Base-by-base conservation (phyloP, 2,113 vertebrate genomes). In the Acrocephalus arundinaceus region DNA sequence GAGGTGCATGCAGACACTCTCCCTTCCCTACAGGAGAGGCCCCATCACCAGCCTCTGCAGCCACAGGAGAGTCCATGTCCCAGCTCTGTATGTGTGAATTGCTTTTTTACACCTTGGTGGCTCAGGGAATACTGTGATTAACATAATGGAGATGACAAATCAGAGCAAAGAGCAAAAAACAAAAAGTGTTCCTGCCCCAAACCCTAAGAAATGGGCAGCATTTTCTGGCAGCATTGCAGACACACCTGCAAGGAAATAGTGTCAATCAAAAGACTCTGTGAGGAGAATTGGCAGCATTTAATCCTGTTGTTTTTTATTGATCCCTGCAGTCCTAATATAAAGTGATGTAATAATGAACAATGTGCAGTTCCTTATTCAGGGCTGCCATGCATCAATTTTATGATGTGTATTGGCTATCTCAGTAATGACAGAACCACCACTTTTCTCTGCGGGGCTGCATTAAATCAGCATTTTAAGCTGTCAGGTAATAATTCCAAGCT, bases 381-480 rank as follows among this genome's bases (percentile, higher is more conserved):
- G 92, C 96, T 96, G 96, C 96, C 95, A 96, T 97, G 93, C 90
- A 97, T 97, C 96, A 97, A 85, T 97, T 97, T 97, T 97, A 96
- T 95, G 95, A 96, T 94, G 92, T 97, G 96, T 96, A 97, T 94
- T 97, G 95, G 96, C 96, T 96, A 97, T 97, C 93, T 87, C 89
- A 45, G 93, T 97, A 96, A 97, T 94, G 97, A 97, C 90, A 96
- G 96, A 97, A 95, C 96, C 95, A 96, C 96, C 92, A 96, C 96
- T 97, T 96, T 96, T 97, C 94, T 97, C 94, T 96, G 93, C 78
- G 91, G 92, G 93, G 85, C 93, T 93, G 96, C 93, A 95, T 96
- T 97, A 97, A 97, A 97, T 97, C 96, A 97, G 90, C 80, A 78
- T 93, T 94, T 96, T 94, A 96, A 94, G 85, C 91, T 97, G 96